Base-by-base conservation (phyloP, 2,113 vertebrate species). In the Hippocampus barbouri region DNA sequence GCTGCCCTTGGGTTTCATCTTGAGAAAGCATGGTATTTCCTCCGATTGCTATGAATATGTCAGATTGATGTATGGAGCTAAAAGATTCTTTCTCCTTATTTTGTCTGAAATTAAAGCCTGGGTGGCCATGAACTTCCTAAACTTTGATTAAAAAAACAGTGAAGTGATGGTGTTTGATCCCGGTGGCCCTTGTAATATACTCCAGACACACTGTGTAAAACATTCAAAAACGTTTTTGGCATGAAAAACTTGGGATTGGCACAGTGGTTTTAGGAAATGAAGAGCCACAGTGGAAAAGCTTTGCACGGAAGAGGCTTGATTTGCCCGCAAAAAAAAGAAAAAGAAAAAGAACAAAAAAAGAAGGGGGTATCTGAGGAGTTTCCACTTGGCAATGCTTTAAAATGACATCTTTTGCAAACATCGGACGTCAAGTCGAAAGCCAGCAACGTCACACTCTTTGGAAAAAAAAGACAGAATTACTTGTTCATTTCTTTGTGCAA, bases 281-380 rank as follows among this genome's bases (percentile, higher is more conserved):
- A 76, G 80, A 80, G 83, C 66, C 67, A 73, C 83, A 79, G 77
- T 85, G 87, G 86, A 90, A 88, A 91, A 87, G 71, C 61, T 68
- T 85, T 78, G 77, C 45, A 75, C 69, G 69, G 40, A 74, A 59
- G 72, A 79, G 84, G 80, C 69, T 77, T 53, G 21, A 66, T 83
- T 70, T 80, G 63, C 65, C 73, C 77, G 63, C 75, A 68, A 75
- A 41, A 40, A 63, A 57, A 56, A 11, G 8, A 21, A 3, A 49
- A 12, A 49, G 15, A 20, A 14, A 51, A 4, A 51, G 47, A 51
- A 18, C 18, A 51, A 51, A 18, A 5, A 10, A 7, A 40, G 18
- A 70, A 81, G 61, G 78, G 80, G 82, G 84, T 81, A 82, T 82
- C 76, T 79, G 80, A 85, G 74, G 82, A 80, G 70, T 92, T 92